phyloP scores from a whole-genome alignment of 2,113 vertebrate species.

The Poeciliopsis occidentalis region DNA sequence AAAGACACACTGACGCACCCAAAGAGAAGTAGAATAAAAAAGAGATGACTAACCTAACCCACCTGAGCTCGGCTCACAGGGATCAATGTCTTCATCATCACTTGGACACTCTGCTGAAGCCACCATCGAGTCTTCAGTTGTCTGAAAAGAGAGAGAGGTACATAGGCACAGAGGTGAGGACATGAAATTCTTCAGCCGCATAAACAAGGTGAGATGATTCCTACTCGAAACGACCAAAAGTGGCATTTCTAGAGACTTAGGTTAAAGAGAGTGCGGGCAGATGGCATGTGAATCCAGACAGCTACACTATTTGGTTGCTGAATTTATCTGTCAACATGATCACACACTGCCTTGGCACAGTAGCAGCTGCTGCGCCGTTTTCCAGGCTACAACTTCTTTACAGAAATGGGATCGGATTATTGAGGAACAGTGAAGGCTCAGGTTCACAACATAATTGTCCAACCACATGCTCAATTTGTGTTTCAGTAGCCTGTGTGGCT shows the following conservation, averaged over 20 bases:
- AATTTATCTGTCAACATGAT: constrained; percentile 59
- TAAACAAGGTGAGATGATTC: constrained; percentile 32
- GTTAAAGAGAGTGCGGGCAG: constrained; percentile 40
- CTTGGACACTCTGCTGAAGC: constrained; percentile 97
- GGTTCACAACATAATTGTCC: constrained; percentile 62
- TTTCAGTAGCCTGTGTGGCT: constrained; percentile 24
- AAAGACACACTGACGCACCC: constrained; percentile 72
- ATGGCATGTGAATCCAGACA: constrained; percentile 54
- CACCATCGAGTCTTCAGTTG: constrained; percentile 91
- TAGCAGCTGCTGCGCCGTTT: constrained; percentile 57
- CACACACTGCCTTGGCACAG: constrained; percentile 25
- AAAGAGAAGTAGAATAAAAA: constrained; percentile 89
- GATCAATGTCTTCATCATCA: constrained; percentile 97
- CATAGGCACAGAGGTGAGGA: constrained; percentile 34
- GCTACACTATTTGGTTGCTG: constrained; percentile 55
- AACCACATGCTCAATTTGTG: constrained; percentile 56
- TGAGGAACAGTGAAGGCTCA: constrained; percentile 47
- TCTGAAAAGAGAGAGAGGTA: constrained; percentile 77
- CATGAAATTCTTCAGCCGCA: constrained; percentile 30
- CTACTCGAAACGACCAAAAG: constrained; percentile 34
- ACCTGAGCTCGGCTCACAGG: constrained; percentile 99
- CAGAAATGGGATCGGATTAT: constrained; percentile 65
- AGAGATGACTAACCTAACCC: constrained; percentile 99
- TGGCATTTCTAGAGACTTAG: constrained; percentile 34
- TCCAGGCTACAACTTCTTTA: constrained; percentile 36